These are phyloP conservation scores for Yponomeuta malinellus DNA, from an alignment of 2,888 invertebrate species.

Conservation along the genomic window DNA sequence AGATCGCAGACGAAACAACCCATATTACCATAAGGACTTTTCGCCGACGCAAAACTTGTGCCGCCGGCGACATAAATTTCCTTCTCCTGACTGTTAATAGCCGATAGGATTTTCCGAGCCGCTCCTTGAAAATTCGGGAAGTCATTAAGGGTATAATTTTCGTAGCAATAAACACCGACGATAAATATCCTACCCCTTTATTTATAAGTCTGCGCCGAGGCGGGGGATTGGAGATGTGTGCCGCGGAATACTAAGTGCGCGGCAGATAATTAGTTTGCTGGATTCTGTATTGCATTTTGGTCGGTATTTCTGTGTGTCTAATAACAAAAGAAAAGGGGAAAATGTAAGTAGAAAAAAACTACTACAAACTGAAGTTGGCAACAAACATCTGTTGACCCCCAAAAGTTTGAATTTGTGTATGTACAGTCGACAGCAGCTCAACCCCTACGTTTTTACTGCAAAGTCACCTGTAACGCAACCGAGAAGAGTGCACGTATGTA, in stretches of 20 bases:
- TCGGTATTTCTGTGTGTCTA: neutral
- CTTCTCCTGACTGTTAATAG: conserved; percentile 69
- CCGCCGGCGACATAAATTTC: conserved; percentile 53
- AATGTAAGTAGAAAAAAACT: too few species aligned
- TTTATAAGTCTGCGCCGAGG: conserved; percentile 42
- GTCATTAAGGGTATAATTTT: conserved; percentile 75
- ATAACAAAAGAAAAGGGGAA: neutral
- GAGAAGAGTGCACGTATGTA: too few species aligned
- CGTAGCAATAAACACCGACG: conserved; percentile 71
- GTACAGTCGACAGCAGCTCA: too few species aligned
- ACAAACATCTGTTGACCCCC: too few species aligned
- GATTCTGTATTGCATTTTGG: neutral
- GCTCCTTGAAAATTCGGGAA: conserved; percentile 58
- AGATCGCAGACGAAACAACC: conserved; percentile 27
- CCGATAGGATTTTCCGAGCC: conserved; percentile 72
- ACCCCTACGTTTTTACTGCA: too few species aligned
- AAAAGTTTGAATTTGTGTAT: too few species aligned
- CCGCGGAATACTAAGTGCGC: conserved; percentile 14
- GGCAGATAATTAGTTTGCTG: conserved; percentile 2
- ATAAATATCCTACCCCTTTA: conserved; percentile 71
- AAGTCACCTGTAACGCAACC: too few species aligned
- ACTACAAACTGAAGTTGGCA: too few species aligned
- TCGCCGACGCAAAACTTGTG: conserved; percentile 35
- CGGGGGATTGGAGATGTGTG: conserved; percentile 14
- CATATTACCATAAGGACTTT: conserved; percentile 59